Base-by-base conservation (phyloP, 1,140 invertebrate species). In the Riptortus pedestris region DNA sequence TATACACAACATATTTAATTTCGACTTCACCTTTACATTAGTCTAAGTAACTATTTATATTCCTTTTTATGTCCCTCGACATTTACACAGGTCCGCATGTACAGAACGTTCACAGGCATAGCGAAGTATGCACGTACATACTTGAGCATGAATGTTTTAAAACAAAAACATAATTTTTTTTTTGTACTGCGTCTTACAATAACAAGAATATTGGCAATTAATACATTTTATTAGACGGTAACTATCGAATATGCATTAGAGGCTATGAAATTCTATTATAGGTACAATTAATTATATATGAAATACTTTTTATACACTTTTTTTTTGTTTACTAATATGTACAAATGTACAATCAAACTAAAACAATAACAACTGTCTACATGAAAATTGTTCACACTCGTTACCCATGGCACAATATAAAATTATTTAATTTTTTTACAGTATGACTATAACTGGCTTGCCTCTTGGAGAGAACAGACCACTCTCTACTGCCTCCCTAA, bases 351-450 rank as follows among this genome's bases (percentile, higher is more conserved):
- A 55, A 24, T 26, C 20, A 27, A 55, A 26, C 51, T 55, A 55
- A 55, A 55, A 55, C 51, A 26, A 55, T 55, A 55, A 55, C 51
- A 55, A 24, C 26, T 55, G 51, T 55, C 51, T 55, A 55, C 51
- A 55, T 20, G 26, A 55, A 55, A n/a, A 55, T 12, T 55, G 22
- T 55, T 24, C 51, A 55, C 51, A 55, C 51, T 55, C 31, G 14
- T 55, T 55, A 24, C 51, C 51, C 51, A 55, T 55, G 51, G 51
- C 51, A 55, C 51, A 55, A 47, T 55, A 55, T 24, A 55, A 55
- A 55, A 55, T 55, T 24, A 47, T n/a, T 47, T n/a, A n/a, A 38
- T 14, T 38, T 38, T 7, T 38, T 7, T 38, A 24, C 24, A 55
- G 22, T 1, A 55, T 55, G 51, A 55, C 51, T 55, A 55, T 55